Conservation (phyloP, 1,140 invertebrate genomes). For the Lepidurus apus region DNA sequence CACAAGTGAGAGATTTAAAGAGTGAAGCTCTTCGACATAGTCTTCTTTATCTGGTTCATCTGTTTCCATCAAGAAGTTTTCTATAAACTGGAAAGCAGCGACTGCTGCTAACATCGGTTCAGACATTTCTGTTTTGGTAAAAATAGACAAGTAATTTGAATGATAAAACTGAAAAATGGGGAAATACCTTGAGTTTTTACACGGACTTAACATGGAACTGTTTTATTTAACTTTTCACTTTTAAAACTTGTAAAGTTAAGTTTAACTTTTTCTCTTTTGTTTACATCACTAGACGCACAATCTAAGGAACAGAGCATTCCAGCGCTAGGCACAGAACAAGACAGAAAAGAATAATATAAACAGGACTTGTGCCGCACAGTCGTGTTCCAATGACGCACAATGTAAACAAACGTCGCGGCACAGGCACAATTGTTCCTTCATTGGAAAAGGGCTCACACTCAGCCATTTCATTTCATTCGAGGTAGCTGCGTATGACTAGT, state of each 20-base stretch:
- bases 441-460: background rate
- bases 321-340: constrained; percentile 4
- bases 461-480: no score
- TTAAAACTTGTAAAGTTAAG: background rate
- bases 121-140: constrained; percentile 6
- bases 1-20: no score
- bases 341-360: background rate
- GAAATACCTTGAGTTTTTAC: background rate
- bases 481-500: no score
- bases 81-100: background rate
- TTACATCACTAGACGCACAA: background rate
- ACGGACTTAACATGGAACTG: background rate
- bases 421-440: background rate
- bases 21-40: no score
- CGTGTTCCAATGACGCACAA: background rate
- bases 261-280: background rate
- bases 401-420: constrained; percentile 4
- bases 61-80: background rate
- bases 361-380: constrained; percentile 3
- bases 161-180: background rate
- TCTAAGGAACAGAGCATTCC: background rate
- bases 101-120: background rate
- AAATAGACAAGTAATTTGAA: background rate
- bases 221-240: background rate
- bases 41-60: background rate